Conservation (phyloP, 2,888 invertebrate species). For the Cheilosia grossa region DNA sequence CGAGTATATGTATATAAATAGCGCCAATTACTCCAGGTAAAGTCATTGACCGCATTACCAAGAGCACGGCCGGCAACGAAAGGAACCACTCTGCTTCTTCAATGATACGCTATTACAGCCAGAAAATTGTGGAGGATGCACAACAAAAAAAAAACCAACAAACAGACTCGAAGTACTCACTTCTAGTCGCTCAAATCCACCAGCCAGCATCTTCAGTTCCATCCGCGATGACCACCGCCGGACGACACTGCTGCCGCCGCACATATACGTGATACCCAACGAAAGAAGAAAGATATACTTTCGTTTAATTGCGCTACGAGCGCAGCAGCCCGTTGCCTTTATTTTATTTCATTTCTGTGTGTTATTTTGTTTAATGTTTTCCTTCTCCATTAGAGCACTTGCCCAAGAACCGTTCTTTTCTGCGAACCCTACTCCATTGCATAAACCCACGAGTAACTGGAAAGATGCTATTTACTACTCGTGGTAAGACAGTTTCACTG, state of each 20-base stretch:
- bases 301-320: conserved; percentile 68
- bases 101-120: conserved; percentile 23
- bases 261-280: conserved; percentile 25
- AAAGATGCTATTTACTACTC: conserved; percentile 49
- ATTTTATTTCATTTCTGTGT: conserved; percentile 28
- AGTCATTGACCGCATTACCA: conserved; percentile 69
- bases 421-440: conserved; percentile 49
- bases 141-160: background rate
- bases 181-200: conserved; percentile 30
- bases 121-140: conserved; percentile 26
- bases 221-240: conserved; percentile 25
- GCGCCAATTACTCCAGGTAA: conserved; percentile 51
- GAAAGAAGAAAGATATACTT: conserved; percentile 68
- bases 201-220: conserved; percentile 19
- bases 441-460: conserved; percentile 55
- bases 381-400: conserved; percentile 62
- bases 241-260: conserved; percentile 16
- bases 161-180: conserved; percentile 36
- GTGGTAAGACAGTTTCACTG: conserved; percentile 40
- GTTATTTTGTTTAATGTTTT: conserved; percentile 35
- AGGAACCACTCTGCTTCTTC: conserved; percentile 33
- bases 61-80: conserved; percentile 18
- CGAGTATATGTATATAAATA: conserved; percentile 32
- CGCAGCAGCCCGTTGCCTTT: conserved; percentile 29
- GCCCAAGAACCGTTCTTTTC: conserved; percentile 71